Evolutionary conservation across 2,888 invertebrate species (phyloP), one percentile per base, ranked within the genome.

Genomic region (Melanargia galathea): DNA sequence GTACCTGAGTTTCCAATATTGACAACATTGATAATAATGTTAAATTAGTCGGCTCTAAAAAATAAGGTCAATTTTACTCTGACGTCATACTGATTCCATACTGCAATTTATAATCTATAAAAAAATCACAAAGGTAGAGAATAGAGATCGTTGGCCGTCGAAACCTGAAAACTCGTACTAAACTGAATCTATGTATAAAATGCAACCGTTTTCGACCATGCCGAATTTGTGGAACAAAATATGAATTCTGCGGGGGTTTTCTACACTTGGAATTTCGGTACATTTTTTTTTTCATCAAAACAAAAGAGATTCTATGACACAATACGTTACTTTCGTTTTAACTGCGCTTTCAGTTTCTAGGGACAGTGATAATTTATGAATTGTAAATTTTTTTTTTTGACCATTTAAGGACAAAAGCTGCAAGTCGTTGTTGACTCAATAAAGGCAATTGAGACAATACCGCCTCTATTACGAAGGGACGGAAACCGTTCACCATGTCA

Each of bases 321-420:
- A 74, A 77, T 73, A 70, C 59, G 20, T 61, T 63, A 78, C 81
- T 82, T 81, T 82, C 79, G 71, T 73, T 78, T 76, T 73, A 71
- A 73, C 70, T 62, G 54, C 61, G 75, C 79, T 81, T 80, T 80
- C 78, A 65, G 73, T 81, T 81, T 78, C 74, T 62, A 71, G 70
- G 70, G 70, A 56, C 55, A 60, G 24, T 49, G 26, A 67, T 73
- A 72, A 73, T 78, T 78, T 77, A 77, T 77, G 71, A 64, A 20
- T 66, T 60, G 22, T 63, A 64, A 69, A 72, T 76, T 73, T 75
- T 79, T 75, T 79, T 77, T 73, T 71, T 65, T 51, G 16, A n/a
- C 16, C 40, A 66, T 65, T 64, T 74, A 65, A 71, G 68, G 49
- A 77, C 75, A 79, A 80, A 76, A 73, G 71, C 69, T 66, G 63